Conservation (phyloP, 92 coral and sea anemone species). For the Heliopora coerulea region DNA sequence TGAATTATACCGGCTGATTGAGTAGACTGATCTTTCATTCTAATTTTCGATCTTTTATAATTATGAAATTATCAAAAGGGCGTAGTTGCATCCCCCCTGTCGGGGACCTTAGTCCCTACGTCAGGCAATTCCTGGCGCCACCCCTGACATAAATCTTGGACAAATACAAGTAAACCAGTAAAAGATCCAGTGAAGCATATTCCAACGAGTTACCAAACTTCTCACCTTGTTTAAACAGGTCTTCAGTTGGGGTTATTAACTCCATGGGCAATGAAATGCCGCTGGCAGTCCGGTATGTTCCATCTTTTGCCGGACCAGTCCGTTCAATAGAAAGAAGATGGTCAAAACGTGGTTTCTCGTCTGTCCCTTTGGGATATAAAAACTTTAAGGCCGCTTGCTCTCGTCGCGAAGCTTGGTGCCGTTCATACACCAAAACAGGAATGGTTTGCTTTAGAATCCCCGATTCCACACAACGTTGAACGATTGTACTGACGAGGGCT, state of each 20-base stretch:
- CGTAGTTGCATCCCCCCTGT: no score
- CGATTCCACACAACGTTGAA: slow-evolving; percentile 35
- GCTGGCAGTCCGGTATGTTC: slow-evolving; percentile 60
- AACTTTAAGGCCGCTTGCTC: slow-evolving; percentile 62
- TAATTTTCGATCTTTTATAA: no score
- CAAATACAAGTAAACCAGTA: no score
- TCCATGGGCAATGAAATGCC: slow-evolving; percentile 41
- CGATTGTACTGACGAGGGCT: slow-evolving; percentile 42
- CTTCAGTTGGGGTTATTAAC: slow-evolving; percentile 64
- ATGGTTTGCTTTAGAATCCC: slow-evolving; percentile 47
- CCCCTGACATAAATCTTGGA: no score
- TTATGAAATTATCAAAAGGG: no score
- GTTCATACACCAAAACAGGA: slow-evolving; percentile 60
- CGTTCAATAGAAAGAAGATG: slow-evolving; percentile 86
- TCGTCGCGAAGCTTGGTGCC: slow-evolving; percentile 21
- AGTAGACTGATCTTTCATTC: no score
- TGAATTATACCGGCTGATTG: no score
- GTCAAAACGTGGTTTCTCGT: slow-evolving; percentile 65
- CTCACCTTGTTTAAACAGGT: slow-evolving; percentile 80
- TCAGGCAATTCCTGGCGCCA: no score
- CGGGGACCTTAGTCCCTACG: no score
- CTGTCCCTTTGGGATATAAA: slow-evolving; percentile 53
- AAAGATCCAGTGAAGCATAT: no score
- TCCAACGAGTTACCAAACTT: no score
- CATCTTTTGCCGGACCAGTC: slow-evolving; percentile 52